phyloP scores from a whole-genome alignment of 1,140 invertebrate genomes.

The Panagrolaimus sp. region DNA sequence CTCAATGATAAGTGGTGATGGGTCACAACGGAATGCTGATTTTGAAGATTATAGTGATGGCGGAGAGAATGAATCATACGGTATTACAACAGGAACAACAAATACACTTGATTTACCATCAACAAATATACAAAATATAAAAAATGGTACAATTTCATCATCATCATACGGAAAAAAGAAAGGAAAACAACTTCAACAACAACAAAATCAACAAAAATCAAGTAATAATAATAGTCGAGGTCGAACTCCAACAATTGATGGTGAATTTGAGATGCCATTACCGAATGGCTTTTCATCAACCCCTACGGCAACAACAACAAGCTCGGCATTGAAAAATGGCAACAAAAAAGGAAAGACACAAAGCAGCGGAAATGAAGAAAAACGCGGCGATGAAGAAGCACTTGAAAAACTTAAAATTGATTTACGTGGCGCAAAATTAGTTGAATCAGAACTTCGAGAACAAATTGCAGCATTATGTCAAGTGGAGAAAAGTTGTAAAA shows the following conservation, averaged over 20 bases:
- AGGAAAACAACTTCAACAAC: background rate
- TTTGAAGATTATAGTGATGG: too few relatives aligned
- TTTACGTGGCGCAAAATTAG: background rate
- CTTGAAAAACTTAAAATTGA: conserved; percentile 1
- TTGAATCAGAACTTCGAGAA: conserved; percentile 17
- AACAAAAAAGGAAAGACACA: too few relatives aligned
- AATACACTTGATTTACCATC: background rate
- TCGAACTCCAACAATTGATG: conserved; percentile 1
- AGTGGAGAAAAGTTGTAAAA: conserved; percentile 9
- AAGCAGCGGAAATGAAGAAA: background rate
- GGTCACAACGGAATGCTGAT: too few relatives aligned
- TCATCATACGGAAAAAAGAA: conserved; percentile 10
- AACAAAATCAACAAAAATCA: background rate
- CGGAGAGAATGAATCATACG: too few relatives aligned
- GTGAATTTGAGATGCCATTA: background rate
- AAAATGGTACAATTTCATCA: background rate
- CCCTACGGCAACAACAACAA: background rate
- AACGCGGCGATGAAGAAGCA: background rate
- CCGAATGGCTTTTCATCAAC: background rate
- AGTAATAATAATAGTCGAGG: background rate
- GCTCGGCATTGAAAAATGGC: too few relatives aligned
- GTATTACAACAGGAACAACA: too few relatives aligned
- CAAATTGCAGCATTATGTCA: background rate
- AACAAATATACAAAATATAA: background rate
- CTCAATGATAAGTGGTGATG: too few relatives aligned